phyloP scores from a whole-genome alignment of 2,113 vertebrate genomes.

The Apeltes quadracus region DNA sequence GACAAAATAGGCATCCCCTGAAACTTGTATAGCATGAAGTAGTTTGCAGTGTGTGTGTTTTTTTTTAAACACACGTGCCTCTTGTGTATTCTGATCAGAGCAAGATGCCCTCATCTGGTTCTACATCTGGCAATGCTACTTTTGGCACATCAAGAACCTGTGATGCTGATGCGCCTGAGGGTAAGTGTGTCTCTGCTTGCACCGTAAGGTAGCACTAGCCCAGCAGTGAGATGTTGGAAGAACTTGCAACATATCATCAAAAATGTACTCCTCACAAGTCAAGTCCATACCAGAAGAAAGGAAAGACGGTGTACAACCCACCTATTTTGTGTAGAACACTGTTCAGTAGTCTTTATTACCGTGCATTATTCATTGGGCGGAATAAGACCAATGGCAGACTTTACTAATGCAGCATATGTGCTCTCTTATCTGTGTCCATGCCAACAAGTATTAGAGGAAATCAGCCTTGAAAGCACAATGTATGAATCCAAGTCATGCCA shows the following conservation, averaged over 20 bases:
- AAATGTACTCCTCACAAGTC: slow-evolving; percentile 43
- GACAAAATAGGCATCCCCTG: no score
- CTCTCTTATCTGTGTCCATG: slow-evolving; percentile 56
- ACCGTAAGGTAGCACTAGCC: slow-evolving; percentile 24
- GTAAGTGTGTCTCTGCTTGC: slow-evolving; percentile 77
- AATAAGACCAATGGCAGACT: slow-evolving; percentile 67
- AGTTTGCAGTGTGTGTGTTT: neutral
- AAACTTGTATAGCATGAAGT: neutral
- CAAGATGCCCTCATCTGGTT: slow-evolving; percentile 47
- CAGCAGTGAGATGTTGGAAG: slow-evolving; percentile 38
- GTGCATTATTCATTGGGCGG: slow-evolving; percentile 61
- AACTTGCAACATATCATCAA: slow-evolving; percentile 50
- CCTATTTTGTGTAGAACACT: slow-evolving; percentile 26
- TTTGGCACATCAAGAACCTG: slow-evolving; percentile 83
- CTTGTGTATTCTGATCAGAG: slow-evolving; percentile 47
- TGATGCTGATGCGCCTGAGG: slow-evolving; percentile 94
- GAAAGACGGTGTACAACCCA: slow-evolving; percentile 7
- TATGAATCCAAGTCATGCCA: slow-evolving; percentile 39
- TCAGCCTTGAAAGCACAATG: slow-evolving; percentile 55
- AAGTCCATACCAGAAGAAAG: slow-evolving; percentile 28
- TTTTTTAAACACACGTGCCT: slow-evolving; percentile 10
- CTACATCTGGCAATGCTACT: slow-evolving; percentile 74
- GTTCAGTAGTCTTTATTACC: slow-evolving; percentile 42
- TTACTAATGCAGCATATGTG: slow-evolving; percentile 53
- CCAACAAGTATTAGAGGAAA: slow-evolving; percentile 63